These are phyloP conservation scores for Selene dorsalis DNA, from an alignment of 2,797 vertebrate species.

Conservation along the genomic window DNA sequence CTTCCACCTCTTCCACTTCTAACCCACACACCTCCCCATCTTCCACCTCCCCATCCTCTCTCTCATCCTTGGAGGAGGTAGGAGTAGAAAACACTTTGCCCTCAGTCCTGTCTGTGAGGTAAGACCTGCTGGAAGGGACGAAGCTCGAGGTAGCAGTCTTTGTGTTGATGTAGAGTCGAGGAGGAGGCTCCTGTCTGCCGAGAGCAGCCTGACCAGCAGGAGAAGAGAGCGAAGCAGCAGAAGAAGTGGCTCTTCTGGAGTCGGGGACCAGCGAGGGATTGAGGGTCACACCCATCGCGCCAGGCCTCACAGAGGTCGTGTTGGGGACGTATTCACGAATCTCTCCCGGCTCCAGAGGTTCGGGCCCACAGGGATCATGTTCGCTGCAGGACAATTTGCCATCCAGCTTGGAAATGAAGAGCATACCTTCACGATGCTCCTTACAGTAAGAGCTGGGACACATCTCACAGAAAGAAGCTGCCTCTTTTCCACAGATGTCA, in stretches of 20 bases:
- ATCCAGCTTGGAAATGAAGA: slow-evolving; percentile 98
- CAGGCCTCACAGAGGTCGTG: slow-evolving; percentile 63
- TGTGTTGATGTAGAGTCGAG: slow-evolving; percentile 82
- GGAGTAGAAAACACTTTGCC: slow-evolving; percentile 44
- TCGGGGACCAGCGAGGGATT: slow-evolving; percentile 22
- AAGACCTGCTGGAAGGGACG: slow-evolving; percentile 70
- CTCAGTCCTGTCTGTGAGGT: slow-evolving; percentile 65
- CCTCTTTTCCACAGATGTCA: slow-evolving; percentile 93
- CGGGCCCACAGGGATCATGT: slow-evolving; percentile 95
- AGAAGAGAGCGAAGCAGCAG: slow-evolving; percentile 25
- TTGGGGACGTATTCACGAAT: slow-evolving; percentile 91
- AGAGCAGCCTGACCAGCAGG: background rate
- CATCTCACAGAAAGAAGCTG: slow-evolving; percentile 98
- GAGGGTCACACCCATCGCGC: slow-evolving; percentile 7
- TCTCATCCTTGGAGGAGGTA: slow-evolving; percentile 66
- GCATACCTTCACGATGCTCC: slow-evolving; percentile 95
- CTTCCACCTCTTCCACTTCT: slow-evolving; percentile 72
- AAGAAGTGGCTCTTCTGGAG: slow-evolving; percentile 19
- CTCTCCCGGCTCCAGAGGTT: slow-evolving; percentile 97
- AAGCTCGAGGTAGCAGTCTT: slow-evolving; percentile 79
- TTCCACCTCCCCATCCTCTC: slow-evolving; percentile 73
- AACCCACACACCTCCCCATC: slow-evolving; percentile 80
- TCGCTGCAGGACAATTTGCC: slow-evolving; percentile 96
- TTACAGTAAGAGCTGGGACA: slow-evolving; percentile 98
- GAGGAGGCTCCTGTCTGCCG: slow-evolving; percentile 54